These are phyloP conservation scores for Thalassaphorura encarpata DNA, from an alignment of 1,140 invertebrate species.

Conservation along the genomic window DNA sequence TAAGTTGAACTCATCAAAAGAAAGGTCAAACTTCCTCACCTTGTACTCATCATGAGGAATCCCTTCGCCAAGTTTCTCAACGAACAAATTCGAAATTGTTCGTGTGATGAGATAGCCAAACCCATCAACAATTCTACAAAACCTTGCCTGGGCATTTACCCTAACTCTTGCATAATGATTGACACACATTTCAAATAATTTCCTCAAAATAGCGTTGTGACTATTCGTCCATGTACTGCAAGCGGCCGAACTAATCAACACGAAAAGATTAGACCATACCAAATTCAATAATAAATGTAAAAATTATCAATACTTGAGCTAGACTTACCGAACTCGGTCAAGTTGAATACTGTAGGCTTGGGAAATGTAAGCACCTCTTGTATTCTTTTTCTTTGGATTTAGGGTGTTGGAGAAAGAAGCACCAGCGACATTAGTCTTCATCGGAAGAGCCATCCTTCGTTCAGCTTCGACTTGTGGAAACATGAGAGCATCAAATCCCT, in stretches of 20 bases:
- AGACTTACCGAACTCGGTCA: conserved; percentile 19
- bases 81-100: conserved; percentile 11
- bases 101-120: conserved; percentile 17
- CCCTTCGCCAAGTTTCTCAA: conserved; percentile 20
- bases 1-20: conserved; percentile 6
- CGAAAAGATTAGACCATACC: too few relatives aligned
- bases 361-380: conserved; percentile 12
- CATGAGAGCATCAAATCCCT: conserved; percentile 28
- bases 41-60: conserved; percentile 31
- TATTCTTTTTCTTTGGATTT: conserved; percentile 23
- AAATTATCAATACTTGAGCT: too few relatives aligned
- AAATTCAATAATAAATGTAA: too few relatives aligned
- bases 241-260: conserved; percentile 16
- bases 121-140: conserved; percentile 26
- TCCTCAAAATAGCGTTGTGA: conserved; percentile 20
- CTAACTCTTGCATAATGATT: conserved; percentile 31
- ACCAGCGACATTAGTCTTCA: background rate
- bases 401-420: conserved; percentile 6
- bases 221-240: conserved; percentile 26
- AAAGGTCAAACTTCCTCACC: conserved; percentile 15
- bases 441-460: background rate
- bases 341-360: conserved; percentile 21
- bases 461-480: conserved; percentile 15
- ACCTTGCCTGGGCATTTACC: conserved; percentile 20
- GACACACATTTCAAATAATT: conserved; percentile 24